Percentiles rank a stretch among this genome's conserved stretches.
Conservation (phyloP, 2,797 vertebrate genomes). For the Sebastes alutus region DNA sequence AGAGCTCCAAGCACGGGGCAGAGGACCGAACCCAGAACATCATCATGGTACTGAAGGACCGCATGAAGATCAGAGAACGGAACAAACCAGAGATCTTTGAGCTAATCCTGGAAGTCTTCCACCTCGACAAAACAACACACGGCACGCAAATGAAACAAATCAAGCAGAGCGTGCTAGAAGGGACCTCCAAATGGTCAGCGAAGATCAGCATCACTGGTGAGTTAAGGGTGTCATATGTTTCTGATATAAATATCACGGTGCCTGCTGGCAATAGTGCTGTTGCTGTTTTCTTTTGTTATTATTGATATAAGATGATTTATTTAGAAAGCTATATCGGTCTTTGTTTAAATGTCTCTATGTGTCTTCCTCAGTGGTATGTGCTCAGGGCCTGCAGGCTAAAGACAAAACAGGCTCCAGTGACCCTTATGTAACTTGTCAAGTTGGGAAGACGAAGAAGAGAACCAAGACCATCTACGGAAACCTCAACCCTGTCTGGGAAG, state of each 20-base stretch:
- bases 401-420: conserved; percentile 98
- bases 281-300: neutral
- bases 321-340: neutral
- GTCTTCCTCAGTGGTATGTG: conserved; percentile 87
- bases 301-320: neutral
- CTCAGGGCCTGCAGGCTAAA: conserved; percentile 97
- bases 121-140: conserved; percentile 87
- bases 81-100: conserved; percentile 99
- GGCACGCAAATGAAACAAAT: conserved; percentile 95
- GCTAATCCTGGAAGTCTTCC: conserved; percentile 95
- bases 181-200: conserved; percentile 98
- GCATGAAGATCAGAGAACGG: conserved; percentile 98
- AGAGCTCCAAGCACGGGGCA: conserved; percentile 96
- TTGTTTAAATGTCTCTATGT: neutral
- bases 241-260: neutral
- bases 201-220: conserved; percentile 98
- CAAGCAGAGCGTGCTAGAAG: conserved; percentile 96
- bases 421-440: conserved; percentile 96
- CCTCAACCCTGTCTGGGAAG: conserved; percentile 97
- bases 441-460: conserved; percentile 98
- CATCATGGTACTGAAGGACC: conserved; percentile 98
- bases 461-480: conserved; percentile 99
- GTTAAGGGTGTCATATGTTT: neutral
- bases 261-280: neutral
- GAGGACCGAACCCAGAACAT: conserved; percentile 98